Evolutionary conservation across 2,888 invertebrate genomes (phyloP).

Genomic region (Eremobia ochroleuca): DNA sequence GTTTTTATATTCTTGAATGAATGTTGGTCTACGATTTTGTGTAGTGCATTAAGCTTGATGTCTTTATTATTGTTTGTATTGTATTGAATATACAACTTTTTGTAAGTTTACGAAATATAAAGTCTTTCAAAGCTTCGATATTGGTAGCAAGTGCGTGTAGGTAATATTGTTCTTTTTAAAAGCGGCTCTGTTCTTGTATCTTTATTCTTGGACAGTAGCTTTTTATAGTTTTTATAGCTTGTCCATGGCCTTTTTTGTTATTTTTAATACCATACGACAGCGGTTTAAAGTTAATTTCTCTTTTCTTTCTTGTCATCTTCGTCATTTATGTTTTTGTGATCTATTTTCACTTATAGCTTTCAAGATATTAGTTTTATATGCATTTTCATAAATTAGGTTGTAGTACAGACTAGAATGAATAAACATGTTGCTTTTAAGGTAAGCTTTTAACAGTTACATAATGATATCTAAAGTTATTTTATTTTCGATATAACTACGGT

Average conservation of each 20-base stretch:
- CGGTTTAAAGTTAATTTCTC: background rate
- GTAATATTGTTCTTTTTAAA: background rate
- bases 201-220: background rate
- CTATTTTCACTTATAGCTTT: background rate
- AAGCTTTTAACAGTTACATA: background rate
- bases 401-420: background rate
- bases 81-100: background rate
- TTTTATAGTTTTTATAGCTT: constrained; percentile 21
- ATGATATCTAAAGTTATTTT: too few species aligned
- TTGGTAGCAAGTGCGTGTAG: background rate
- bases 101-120: background rate
- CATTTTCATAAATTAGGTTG: background rate
- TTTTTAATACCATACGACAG: background rate
- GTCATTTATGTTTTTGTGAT: background rate
- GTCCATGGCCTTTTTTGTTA: background rate
- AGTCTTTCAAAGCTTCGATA: background rate
- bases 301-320: background rate
- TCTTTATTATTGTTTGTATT: background rate
- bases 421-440: background rate
- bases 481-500: too few species aligned
- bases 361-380: background rate
- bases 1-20: background rate
- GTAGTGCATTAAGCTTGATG: background rate
- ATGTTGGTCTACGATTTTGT: constrained; percentile 13
- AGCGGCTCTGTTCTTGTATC: background rate